These are phyloP conservation scores for Balanococcus diminutus DNA, from an alignment of 2,888 invertebrate genomes.

Conservation along the genomic window DNA sequence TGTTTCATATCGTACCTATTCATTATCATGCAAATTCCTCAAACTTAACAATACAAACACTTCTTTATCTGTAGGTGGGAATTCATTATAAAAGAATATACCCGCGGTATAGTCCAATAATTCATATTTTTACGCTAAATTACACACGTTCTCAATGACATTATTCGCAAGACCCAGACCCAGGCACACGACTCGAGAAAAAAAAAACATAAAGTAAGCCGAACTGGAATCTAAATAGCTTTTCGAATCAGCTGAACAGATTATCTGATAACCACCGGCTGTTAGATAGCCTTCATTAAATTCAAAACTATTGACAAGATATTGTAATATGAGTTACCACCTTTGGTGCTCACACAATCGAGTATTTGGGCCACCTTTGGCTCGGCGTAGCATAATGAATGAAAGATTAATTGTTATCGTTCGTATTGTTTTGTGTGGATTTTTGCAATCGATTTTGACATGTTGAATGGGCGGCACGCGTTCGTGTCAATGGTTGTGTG, in stretches of 20 bases:
- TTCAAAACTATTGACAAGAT: conserved; percentile 11
- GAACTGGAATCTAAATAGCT: no score
- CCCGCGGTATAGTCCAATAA: neutral
- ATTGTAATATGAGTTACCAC: conserved; percentile 18
- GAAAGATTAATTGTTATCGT: conserved; percentile 25
- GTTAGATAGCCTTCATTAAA: conserved; percentile 27
- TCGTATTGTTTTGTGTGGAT: neutral
- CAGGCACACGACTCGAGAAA: neutral
- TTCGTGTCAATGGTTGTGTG: neutral
- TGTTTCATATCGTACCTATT: neutral
- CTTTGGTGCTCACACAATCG: neutral
- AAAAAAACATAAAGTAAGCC: no score
- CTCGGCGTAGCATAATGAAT: neutral
- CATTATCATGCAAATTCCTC: neutral
- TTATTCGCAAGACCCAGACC: neutral
- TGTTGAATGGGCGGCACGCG: neutral
- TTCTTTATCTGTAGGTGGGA: neutral
- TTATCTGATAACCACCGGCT: conserved; percentile 11
- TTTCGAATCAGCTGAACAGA: no score
- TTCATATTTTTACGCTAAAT: conserved; percentile 24
- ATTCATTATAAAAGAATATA: neutral
- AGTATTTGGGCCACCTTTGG: conserved; percentile 5
- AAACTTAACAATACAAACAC: neutral
- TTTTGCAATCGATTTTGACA: conserved; percentile 29
- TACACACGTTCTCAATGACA: neutral